These are phyloP conservation scores for Leptopterna dolabrata DNA, from an alignment of 2,888 invertebrate species.

Conservation along the genomic window DNA sequence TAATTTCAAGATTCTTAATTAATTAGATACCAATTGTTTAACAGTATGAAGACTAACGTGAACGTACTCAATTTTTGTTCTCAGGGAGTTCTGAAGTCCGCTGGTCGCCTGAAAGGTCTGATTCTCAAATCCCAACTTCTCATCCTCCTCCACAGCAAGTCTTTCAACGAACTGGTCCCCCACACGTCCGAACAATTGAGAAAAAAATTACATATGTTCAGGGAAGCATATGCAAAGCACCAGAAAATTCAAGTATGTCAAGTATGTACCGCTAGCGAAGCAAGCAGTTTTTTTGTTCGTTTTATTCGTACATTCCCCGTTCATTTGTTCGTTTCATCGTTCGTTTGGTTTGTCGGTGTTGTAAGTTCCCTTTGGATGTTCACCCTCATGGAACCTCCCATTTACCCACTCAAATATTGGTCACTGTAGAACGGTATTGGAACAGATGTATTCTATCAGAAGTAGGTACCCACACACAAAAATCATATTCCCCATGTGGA, in stretches of 20 bases:
- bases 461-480: too few relatives aligned
- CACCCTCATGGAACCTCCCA: not conserved
- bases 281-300: constrained; percentile 8
- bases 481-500: too few relatives aligned
- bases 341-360: not conserved
- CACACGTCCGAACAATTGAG: constrained; percentile 62
- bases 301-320: not conserved
- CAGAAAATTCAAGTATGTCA: constrained; percentile 62
- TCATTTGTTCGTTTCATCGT: not conserved
- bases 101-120: constrained; percentile 65
- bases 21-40: too few relatives aligned
- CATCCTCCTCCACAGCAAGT: constrained; percentile 70
- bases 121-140: constrained; percentile 74
- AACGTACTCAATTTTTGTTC: not conserved
- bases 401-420: too few relatives aligned
- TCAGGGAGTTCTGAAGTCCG: constrained; percentile 61
- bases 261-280: constrained; percentile 31
- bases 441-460: too few relatives aligned
- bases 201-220: constrained; percentile 63
- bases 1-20: too few relatives aligned
- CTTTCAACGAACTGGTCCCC: constrained; percentile 67
- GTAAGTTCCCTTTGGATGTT: not conserved
- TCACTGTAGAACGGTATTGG: too few relatives aligned
- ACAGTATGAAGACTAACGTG: too few relatives aligned
- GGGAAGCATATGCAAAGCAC: constrained; percentile 62